phyloP scores from a whole-genome alignment of 2,888 invertebrate genomes.

The Heliconius sara region DNA sequence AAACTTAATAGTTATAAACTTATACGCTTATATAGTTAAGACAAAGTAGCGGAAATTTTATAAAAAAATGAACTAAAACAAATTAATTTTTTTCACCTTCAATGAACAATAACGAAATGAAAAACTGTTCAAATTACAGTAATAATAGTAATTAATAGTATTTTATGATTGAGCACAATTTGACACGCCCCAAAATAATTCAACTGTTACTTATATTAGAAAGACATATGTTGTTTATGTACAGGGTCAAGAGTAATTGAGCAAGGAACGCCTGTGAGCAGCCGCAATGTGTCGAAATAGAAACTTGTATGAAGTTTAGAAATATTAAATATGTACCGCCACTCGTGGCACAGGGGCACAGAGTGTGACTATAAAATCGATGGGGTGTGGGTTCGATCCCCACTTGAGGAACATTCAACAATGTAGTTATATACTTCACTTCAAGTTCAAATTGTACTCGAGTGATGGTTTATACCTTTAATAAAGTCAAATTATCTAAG shows the following conservation, averaged over 20 bases:
- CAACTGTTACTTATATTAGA: conserved; percentile 27
- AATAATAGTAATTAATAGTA: not conserved
- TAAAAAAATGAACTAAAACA: not conserved
- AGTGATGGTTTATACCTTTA: too few species aligned
- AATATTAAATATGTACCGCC: not conserved
- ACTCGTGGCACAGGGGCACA: too few species aligned
- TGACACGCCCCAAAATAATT: conserved; percentile 23
- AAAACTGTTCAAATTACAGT: not conserved
- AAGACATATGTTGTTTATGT: conserved; percentile 32
- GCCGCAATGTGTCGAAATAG: conserved; percentile 3
- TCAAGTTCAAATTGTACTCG: not conserved
- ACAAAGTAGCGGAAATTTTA: too few species aligned
- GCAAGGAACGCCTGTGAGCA: conserved; percentile 9
- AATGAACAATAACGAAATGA: not conserved
- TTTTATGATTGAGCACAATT: conserved; percentile 25
- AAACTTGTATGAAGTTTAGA: conserved; percentile 11
- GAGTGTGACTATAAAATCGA: too few species aligned
- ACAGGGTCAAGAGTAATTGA: conserved; percentile 37
- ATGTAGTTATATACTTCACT: too few species aligned
- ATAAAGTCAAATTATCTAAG: too few species aligned
- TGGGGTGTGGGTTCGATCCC: too few species aligned
- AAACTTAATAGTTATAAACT: too few species aligned
- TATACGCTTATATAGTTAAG: too few species aligned
- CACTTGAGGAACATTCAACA: too few species aligned
- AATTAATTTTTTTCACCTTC: conserved; percentile 3